Conservation (phyloP, 37 sponge, comb jelly and placozoan genomes). For the Chondrilla cf. caribensis region DNA sequence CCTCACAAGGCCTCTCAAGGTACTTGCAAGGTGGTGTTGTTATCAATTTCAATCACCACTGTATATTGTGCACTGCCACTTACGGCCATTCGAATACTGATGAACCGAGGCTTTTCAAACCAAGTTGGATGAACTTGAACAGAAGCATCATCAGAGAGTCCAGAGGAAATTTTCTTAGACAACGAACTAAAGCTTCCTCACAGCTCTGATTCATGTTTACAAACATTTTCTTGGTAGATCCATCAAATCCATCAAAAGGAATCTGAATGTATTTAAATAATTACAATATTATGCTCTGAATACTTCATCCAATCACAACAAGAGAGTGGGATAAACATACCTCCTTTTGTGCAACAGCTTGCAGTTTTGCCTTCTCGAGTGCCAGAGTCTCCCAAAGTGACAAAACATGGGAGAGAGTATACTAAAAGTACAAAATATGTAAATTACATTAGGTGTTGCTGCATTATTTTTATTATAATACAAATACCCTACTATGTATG, state of each 20-base stretch:
- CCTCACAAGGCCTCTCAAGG: too few relatives aligned
- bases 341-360: constrained; percentile 40
- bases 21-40: too few relatives aligned
- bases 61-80: background rate
- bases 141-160: constrained; percentile 20
- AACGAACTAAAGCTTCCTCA: constrained; percentile 10
- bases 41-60: too few relatives aligned
- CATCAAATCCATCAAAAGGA: constrained; percentile 53
- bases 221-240: constrained; percentile 2
- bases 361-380: constrained; percentile 34
- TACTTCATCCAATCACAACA: too few relatives aligned
- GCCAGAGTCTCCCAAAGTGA: constrained; percentile 70
- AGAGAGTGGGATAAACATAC: too few relatives aligned
- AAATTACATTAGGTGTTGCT: too few relatives aligned
- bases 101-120: background rate
- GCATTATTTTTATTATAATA: too few relatives aligned
- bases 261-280: constrained; percentile 20
- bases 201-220: background rate
- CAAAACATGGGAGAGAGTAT: constrained; percentile 41
- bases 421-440: constrained; percentile 15
- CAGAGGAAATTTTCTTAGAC: constrained; percentile 32
- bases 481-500: too few relatives aligned
- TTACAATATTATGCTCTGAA: background rate
- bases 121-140: constrained; percentile 11
- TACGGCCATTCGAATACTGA: background rate